A percentile compares a stretch with the other conserved stretches of the same genome.
Conservation (phyloP, 2,888 invertebrate species). For the Steinernema scapterisci region DNA sequence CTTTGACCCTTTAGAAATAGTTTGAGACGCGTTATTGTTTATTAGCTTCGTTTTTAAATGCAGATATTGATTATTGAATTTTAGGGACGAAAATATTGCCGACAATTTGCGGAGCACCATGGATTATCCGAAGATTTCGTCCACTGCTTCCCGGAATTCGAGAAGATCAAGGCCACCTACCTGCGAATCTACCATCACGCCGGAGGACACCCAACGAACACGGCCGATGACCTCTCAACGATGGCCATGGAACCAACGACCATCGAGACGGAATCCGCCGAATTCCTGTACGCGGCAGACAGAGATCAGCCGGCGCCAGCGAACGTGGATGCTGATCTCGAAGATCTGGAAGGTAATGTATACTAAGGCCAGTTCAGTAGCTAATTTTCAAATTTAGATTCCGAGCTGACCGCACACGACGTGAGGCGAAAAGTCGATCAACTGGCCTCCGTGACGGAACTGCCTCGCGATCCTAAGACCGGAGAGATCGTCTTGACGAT, state of each 20-base stretch:
- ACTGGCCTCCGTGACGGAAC: neutral
- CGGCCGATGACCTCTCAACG: conserved; percentile 1
- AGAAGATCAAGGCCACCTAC: neutral
- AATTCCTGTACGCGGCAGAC: conserved; percentile 15
- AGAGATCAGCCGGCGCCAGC: neutral
- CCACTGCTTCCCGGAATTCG: conserved; percentile 9
- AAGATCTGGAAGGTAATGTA: neutral
- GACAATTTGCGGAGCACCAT: neutral
- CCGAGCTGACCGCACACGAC: neutral
- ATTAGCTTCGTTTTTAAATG: no score
- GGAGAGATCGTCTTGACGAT: conserved; percentile 9
- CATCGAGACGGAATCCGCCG: neutral
- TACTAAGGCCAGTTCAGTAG: neutral
- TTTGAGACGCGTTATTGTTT: no score
- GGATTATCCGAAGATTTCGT: neutral
- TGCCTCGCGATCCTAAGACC: neutral
- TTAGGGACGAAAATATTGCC: conserved; percentile 14
- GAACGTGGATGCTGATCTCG: neutral
- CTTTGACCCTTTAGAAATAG: no score
- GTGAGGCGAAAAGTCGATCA: conserved; percentile 10
- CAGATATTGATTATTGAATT: neutral
- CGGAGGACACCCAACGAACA: neutral
- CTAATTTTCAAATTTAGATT: neutral
- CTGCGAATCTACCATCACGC: conserved; percentile 14
- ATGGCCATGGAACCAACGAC: neutral